Percentiles rank a stretch among this genome's conserved stretches.
phyloP scores from a whole-genome alignment of 2,888 invertebrate species.

The Ligdia adustata region DNA sequence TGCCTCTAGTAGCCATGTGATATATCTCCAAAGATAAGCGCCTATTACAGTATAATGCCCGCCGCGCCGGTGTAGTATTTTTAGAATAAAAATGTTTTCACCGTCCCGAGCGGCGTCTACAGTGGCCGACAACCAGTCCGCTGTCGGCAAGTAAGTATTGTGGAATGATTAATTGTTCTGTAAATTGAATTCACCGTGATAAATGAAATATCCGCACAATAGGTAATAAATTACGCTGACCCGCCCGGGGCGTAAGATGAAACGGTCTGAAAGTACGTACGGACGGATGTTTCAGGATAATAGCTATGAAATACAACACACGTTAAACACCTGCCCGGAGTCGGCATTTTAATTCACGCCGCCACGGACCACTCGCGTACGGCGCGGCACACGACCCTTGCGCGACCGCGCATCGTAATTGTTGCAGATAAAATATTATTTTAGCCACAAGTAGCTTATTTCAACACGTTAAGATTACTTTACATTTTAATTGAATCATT shows the following conservation, averaged over 20 bases:
- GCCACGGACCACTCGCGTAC: constrained; percentile 28
- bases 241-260: constrained; percentile 79
- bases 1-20: not conserved
- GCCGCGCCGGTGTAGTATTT: constrained; percentile 27
- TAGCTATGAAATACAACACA: constrained; percentile 72
- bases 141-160: constrained; percentile 80
- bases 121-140: constrained; percentile 63
- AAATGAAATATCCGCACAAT: constrained; percentile 83
- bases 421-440: constrained; percentile 2
- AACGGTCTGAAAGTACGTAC: constrained; percentile 75
- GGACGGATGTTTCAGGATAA: constrained; percentile 69
- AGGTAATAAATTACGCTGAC: constrained; percentile 83
- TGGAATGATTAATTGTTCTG: constrained; percentile 83
- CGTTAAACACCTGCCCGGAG: constrained; percentile 68
- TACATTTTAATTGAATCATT: constrained; percentile 8
- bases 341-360: constrained; percentile 59
- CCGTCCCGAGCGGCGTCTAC: constrained; percentile 46
- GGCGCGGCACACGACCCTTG: too few relatives aligned
- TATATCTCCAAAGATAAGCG: not conserved
- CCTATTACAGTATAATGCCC: not conserved
- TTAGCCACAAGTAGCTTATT: not conserved
- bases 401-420: too few relatives aligned
- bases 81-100: constrained; percentile 59
- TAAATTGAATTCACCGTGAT: constrained; percentile 84
- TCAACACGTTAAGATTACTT: not conserved